Evolutionary conservation across 2,113 vertebrate genomes (phyloP), one percentile per base, ranked within the genome.

Genomic region (Puma concolor): DNA sequence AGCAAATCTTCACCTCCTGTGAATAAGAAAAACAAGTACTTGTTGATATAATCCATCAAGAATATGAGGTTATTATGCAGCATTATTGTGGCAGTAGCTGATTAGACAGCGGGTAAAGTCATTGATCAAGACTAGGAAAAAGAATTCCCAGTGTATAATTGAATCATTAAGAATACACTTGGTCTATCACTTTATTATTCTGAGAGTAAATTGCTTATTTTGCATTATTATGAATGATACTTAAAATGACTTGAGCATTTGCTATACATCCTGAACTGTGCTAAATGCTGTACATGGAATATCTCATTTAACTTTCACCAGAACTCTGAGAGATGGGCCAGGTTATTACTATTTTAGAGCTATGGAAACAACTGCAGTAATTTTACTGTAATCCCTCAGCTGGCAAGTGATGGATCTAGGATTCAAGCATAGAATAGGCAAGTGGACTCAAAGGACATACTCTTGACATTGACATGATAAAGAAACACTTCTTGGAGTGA

Each of bases 261-360:
- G 25, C 29, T 85, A 19, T 48, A 19, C 17, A 83, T 77, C 2
- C 15, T 91, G 15, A 38, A 64, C 29, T 48, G 2, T 69, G 50
- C 1, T 50, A 64, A 66, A 72, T 60, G 23, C 4, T 64, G 94
- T 87, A 50, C 27, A 5, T 21, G 17, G 44, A 71, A 4, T 60
- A 79, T 87, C 8, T 95, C 29, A 84, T 81, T 80, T 91, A 93
- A 82, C 84, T 16, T 91, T 91, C n/a, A 71, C 54, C 88, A 33
- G 74, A 95, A 88, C 25, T 23, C 19, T 83, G 52, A 94, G 52
- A 91, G 5, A 29, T 36, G 44, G 19, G 19, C 38, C 14, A 25
- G 11, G 7, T 83, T 84, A n/a, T 63, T 29, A 29, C 9, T 15
- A n/a, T 38, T 44, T 83, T 76, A 76, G 33, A 88, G 10, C 2